Evolutionary conservation across 2,888 invertebrate genomes (phyloP).

Genomic region (Hecatera dysodea): DNA sequence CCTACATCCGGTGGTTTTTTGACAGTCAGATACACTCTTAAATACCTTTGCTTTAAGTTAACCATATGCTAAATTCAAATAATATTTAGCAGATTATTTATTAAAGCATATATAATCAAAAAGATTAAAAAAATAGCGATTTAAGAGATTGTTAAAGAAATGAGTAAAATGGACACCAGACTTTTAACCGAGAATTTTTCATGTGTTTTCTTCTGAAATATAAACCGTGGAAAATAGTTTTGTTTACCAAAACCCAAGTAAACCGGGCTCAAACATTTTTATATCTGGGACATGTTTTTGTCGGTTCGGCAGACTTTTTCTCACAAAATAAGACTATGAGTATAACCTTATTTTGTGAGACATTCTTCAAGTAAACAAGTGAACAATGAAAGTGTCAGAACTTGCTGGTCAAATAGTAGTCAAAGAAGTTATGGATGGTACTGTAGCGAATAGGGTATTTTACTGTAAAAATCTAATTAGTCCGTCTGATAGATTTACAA

Average conservation of each 20-base stretch:
- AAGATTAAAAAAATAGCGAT: too few species aligned
- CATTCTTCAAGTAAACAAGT: not conserved
- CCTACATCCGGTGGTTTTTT: not conserved
- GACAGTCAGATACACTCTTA: not conserved
- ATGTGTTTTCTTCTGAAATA: constrained; percentile 20
- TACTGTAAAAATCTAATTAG: too few species aligned
- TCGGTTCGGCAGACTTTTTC: constrained; percentile 5
- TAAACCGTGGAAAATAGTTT: constrained; percentile 53
- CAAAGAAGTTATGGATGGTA: not conserved
- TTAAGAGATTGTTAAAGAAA: not conserved
- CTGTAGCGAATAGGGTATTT: not conserved
- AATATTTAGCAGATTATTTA: too few species aligned
- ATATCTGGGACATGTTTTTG: constrained; percentile 40
- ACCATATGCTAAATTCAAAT: too few species aligned
- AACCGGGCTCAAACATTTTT: constrained; percentile 17
- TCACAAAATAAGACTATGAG: too few species aligned
- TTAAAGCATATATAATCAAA: too few species aligned
- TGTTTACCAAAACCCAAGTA: constrained; percentile 49
- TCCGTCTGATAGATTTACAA: too few species aligned
- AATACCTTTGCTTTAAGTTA: too few species aligned
- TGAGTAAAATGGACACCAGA: not conserved
- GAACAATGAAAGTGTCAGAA: not conserved
- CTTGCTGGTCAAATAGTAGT: not conserved
- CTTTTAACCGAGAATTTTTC: not conserved
- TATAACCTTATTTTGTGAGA: constrained; percentile 6